These are phyloP conservation scores for Omphaloscelis lunosa DNA, from an alignment of 2,888 invertebrate species.

Conservation along the genomic window DNA sequence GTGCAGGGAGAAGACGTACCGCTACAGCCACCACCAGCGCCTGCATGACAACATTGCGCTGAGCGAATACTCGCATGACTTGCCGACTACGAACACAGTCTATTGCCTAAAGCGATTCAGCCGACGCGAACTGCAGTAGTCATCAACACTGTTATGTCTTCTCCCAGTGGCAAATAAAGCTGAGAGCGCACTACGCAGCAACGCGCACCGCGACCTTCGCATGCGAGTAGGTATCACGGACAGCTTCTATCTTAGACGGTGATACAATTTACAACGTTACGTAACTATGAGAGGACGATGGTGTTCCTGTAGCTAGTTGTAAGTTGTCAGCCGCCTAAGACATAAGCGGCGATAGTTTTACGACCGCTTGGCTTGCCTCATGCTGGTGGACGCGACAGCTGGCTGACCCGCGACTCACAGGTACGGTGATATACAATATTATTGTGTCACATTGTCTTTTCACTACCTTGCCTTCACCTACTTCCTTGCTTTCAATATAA, in stretches of 20 bases:
- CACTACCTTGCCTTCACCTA: constrained; percentile 70
- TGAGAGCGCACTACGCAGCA: constrained; percentile 85
- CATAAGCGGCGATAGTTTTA: constrained; percentile 69
- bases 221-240: constrained; percentile 86
- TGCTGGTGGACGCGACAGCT: constrained; percentile 75
- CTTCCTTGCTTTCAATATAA: constrained; percentile 67
- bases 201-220: constrained; percentile 88
- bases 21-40: constrained; percentile 46
- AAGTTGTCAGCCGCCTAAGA: constrained; percentile 61
- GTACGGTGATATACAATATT: constrained; percentile 74
- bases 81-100: constrained; percentile 16
- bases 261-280: constrained; percentile 28
- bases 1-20: constrained; percentile 80
- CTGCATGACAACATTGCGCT: constrained; percentile 57
- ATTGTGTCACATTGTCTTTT: constrained; percentile 75
- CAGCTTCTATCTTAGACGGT: constrained; percentile 70
- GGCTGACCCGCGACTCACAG: constrained; percentile 72
- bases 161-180: constrained; percentile 81
- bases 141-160: constrained; percentile 76
- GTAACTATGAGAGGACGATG: constrained; percentile 1
- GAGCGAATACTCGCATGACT: constrained; percentile 43
- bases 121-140: constrained; percentile 36
- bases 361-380: constrained; percentile 85
- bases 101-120: constrained; percentile 40
- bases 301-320: constrained; percentile 13